phyloP scores from a whole-genome alignment of 2,113 vertebrate genomes.

The Gobius niger region DNA sequence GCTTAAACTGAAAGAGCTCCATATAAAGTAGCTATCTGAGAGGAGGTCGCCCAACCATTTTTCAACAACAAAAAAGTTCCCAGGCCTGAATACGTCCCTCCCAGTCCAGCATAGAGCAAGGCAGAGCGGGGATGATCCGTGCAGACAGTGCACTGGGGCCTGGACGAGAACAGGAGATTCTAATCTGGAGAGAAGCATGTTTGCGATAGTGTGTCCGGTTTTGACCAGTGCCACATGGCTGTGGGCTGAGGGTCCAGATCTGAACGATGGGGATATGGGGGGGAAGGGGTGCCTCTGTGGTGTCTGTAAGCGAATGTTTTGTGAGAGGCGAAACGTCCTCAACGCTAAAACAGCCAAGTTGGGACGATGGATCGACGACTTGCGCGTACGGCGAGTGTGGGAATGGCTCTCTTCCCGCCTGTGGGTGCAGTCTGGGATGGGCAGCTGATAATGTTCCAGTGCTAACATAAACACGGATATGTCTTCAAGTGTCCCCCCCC shows the following conservation, averaged over 20 bases:
- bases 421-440: slow-evolving; percentile 46
- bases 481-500: slow-evolving; percentile 39
- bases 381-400: slow-evolving; percentile 57
- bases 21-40: too few relatives aligned
- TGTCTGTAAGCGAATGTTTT: too few relatives aligned
- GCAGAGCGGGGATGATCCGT: slow-evolving; percentile 17
- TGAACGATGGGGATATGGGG: slow-evolving; percentile 50
- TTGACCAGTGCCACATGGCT: slow-evolving; percentile 57
- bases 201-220: slow-evolving; percentile 69
- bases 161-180: slow-evolving; percentile 48
- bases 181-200: slow-evolving; percentile 59
- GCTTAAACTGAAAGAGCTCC: too few relatives aligned
- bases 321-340: too few relatives aligned
- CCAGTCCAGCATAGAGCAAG: not conserved
- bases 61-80: not conserved
- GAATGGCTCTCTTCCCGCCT: slow-evolving; percentile 73
- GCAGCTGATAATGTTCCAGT: slow-evolving; percentile 70
- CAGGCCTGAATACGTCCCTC: not conserved
- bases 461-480: slow-evolving; percentile 77
- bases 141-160: slow-evolving; percentile 29
- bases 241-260: slow-evolving; percentile 49
- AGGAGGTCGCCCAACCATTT: too few relatives aligned
- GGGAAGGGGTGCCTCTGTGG: not conserved
- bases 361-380: too few relatives aligned
- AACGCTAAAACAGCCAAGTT: too few relatives aligned